These are phyloP conservation scores for Galerucella calmariensis DNA, from an alignment of 2,888 invertebrate species.

Conservation along the genomic window DNA sequence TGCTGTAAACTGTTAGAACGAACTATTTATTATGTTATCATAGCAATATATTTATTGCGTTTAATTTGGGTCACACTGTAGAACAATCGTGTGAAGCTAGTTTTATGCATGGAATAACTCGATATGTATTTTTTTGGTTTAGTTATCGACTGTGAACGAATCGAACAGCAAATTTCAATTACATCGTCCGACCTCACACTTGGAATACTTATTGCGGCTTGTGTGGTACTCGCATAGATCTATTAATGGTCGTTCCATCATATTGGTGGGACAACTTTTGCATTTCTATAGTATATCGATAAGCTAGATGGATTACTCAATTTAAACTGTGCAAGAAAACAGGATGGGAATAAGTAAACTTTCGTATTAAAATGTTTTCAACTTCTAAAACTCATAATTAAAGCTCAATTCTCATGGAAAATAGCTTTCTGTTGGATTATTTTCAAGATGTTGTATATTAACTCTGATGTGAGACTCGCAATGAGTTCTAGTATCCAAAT, in stretches of 20 bases:
- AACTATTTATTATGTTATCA: too few species aligned
- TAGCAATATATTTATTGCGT: too few species aligned
- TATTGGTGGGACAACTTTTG: constrained; percentile 29
- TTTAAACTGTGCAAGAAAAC: constrained; percentile 16
- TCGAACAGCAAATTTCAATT: constrained; percentile 5
- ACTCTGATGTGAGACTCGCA: too few species aligned
- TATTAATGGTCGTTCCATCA: constrained; percentile 35
- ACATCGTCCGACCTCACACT: constrained; percentile 32
- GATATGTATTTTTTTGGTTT: not conserved
- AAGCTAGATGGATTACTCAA: constrained; percentile 31
- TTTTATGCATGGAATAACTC: not conserved
- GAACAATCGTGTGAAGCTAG: not conserved
- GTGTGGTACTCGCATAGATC: constrained; percentile 32
- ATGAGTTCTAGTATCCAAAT: too few species aligned
- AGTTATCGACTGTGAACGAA: not conserved
- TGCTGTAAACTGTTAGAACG: too few species aligned
- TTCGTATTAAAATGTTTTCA: too few species aligned
- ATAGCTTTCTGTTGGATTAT: too few species aligned
- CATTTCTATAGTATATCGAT: constrained; percentile 33
- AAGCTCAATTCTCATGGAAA: too few species aligned
- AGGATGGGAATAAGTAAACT: constrained; percentile 2
- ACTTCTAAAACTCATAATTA: too few species aligned
- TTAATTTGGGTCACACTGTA: too few species aligned
- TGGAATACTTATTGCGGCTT: constrained; percentile 25
- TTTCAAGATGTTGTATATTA: too few species aligned